phyloP scores from a whole-genome alignment of 2,113 vertebrate genomes.

The Romanogobio albipinnatus region DNA sequence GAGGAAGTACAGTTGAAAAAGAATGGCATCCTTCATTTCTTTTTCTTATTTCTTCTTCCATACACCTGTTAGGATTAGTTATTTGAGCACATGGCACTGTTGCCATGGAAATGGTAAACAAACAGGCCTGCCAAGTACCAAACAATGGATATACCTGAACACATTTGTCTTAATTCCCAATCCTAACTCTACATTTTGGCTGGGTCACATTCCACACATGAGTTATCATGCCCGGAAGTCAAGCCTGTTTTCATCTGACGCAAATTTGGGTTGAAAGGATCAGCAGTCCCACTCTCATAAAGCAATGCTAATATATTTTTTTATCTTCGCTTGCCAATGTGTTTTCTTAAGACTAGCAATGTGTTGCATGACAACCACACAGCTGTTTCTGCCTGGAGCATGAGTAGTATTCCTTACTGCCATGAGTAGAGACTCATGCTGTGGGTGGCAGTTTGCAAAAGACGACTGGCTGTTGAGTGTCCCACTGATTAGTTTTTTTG shows the following conservation, averaged over 20 bases:
- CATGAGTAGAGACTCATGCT: too few relatives aligned
- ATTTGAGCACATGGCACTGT: neutral
- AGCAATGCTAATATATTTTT: neutral
- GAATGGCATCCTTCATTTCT: neutral
- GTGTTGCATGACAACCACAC: constrained; percentile 1
- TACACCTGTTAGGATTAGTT: neutral
- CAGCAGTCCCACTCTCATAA: neutral
- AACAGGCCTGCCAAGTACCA: neutral
- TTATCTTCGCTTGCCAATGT: neutral
- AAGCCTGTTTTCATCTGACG: neutral
- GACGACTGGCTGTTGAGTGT: neutral
- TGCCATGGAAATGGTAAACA: neutral
- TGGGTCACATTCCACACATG: neutral
- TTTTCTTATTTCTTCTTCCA: neutral
- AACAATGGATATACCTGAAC: neutral
- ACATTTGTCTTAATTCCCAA: neutral
- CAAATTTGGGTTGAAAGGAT: neutral
- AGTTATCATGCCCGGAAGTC: neutral
- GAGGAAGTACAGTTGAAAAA: neutral
- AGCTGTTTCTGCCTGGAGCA: constrained; percentile 18
- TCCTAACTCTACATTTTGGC: neutral
- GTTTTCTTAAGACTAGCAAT: neutral
- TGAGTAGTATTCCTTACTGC: too few relatives aligned
- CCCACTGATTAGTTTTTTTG: neutral
- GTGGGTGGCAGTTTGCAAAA: neutral